A percentile compares a stretch with the other conserved stretches of the same genome.
Evolutionary conservation across 2,888 invertebrate species (phyloP).

Genomic region (Rhopalosiphum nymphaeae): DNA sequence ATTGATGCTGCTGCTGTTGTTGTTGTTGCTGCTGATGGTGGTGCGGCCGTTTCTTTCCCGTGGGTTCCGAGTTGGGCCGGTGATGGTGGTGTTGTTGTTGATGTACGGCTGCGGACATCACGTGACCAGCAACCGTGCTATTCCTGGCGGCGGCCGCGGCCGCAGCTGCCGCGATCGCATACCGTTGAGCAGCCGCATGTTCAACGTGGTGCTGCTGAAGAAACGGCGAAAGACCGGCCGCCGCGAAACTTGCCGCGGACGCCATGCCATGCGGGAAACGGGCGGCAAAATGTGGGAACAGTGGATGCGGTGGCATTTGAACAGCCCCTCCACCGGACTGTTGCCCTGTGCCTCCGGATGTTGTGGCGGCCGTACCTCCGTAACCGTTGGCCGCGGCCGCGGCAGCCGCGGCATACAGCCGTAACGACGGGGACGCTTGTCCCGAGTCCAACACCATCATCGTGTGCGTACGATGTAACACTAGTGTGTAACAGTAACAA

Average conservation of each 20-base stretch:
- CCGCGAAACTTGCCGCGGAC: slow-evolving; percentile 67
- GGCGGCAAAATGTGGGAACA: slow-evolving; percentile 68
- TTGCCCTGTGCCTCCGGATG: slow-evolving; percentile 55
- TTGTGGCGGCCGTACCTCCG: slow-evolving; percentile 66
- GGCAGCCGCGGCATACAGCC: slow-evolving; percentile 73
- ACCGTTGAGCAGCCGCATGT: slow-evolving; percentile 71
- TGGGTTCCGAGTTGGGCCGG: slow-evolving; percentile 40
- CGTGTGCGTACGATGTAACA: slow-evolving; percentile 33
- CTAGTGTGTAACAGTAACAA: neutral
- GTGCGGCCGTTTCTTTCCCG: slow-evolving; percentile 22
- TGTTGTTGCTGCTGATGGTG: slow-evolving; percentile 45
- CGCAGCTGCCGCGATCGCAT: slow-evolving; percentile 70
- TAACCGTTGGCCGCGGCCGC: slow-evolving; percentile 67
- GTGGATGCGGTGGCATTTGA: slow-evolving; percentile 68
- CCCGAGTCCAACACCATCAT: slow-evolving; percentile 77
- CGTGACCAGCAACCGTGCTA: slow-evolving; percentile 20
- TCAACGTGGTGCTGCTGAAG: slow-evolving; percentile 69
- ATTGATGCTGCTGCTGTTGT: slow-evolving; percentile 44
- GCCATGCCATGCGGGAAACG: slow-evolving; percentile 67
- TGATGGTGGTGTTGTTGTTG: slow-evolving; percentile 38
- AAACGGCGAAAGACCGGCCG: slow-evolving; percentile 66
- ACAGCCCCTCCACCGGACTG: slow-evolving; percentile 66
- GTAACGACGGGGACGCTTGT: slow-evolving; percentile 79
- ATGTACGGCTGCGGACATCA: slow-evolving; percentile 7
- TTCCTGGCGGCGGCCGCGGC: slow-evolving; percentile 69